Percentiles rank a stretch among this genome's conserved stretches.
Evolutionary conservation across 1,140 invertebrate species (phyloP).

Genomic region (Cotesia glomerata): DNA sequence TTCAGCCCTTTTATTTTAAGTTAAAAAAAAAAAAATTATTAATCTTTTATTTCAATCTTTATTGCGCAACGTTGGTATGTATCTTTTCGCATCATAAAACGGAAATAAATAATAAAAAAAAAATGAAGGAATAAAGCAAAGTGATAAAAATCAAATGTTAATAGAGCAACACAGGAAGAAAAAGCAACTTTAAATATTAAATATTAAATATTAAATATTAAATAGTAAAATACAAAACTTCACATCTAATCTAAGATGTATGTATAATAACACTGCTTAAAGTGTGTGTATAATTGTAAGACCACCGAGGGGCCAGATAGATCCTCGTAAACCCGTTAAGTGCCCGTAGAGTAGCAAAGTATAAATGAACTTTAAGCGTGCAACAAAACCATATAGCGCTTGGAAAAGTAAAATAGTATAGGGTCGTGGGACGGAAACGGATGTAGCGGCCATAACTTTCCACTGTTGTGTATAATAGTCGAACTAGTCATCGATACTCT

Average conservation of each 20-base stretch:
- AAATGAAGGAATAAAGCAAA: too few species aligned
- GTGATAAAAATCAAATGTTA: too few species aligned
- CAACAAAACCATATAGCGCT: conserved; percentile 1
- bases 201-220: not conserved
- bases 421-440: conserved; percentile 55
- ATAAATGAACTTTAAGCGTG: conserved; percentile 40
- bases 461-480: conserved; percentile 12
- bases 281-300: conserved; percentile 28
- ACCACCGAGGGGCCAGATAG: conserved; percentile 42
- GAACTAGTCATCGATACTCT: too few species aligned
- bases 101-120: too few species aligned
- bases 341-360: conserved; percentile 42
- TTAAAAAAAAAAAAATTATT: too few species aligned
- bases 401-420: conserved; percentile 36
- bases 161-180: too few species aligned
- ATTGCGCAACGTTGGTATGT: too few species aligned
- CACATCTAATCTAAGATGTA: not conserved
- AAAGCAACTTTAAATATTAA: too few species aligned
- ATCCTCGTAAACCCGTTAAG: conserved; percentile 57
- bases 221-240: not conserved
- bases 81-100: too few species aligned
- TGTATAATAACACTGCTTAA: conserved; percentile 6
- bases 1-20: too few species aligned
- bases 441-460: conserved; percentile 52
- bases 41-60: too few species aligned